Conservation (phyloP, 2,797 vertebrate species). For the Ceyx erithaca region DNA sequence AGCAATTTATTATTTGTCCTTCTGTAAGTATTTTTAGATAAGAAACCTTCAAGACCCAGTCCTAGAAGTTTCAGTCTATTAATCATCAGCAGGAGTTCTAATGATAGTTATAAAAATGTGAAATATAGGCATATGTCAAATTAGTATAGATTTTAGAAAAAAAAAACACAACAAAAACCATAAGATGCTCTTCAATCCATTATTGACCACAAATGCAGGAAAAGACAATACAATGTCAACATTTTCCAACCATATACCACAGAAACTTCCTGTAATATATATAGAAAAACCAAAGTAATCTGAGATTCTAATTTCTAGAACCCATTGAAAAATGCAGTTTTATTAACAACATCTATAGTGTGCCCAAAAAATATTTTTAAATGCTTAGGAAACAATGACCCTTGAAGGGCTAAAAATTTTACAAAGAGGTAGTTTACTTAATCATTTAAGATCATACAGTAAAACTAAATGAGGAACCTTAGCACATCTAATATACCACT, state of each 20-base stretch:
- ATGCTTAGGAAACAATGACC: neutral
- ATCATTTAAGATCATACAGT: neutral
- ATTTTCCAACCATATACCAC: slow-evolving; percentile 16
- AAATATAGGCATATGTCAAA: slow-evolving; percentile 24
- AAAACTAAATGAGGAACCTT: neutral
- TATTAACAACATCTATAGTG: neutral
- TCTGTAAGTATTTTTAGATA: neutral
- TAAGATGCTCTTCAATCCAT: slow-evolving; percentile 55
- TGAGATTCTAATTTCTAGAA: slow-evolving; percentile 1
- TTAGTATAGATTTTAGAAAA: slow-evolving; percentile 49
- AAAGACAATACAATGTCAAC: slow-evolving; percentile 44
- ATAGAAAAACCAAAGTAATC: slow-evolving; percentile 2
- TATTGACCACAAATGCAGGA: slow-evolving; percentile 57
- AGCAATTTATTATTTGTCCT: neutral
- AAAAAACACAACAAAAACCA: neutral
- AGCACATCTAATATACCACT: neutral
- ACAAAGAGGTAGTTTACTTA: neutral
- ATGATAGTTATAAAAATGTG: slow-evolving; percentile 26
- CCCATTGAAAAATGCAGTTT: slow-evolving; percentile 30
- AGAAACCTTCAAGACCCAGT: neutral
- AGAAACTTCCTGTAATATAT: slow-evolving; percentile 20
- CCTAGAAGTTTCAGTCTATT: slow-evolving; percentile 16
- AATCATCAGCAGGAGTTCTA: slow-evolving; percentile 26
- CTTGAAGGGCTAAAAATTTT: neutral
- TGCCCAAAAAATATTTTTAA: neutral